A percentile compares a stretch with the other conserved stretches of the same genome.
These are phyloP conservation scores for Eupithecia centaureata DNA, from an alignment of 2,888 invertebrate species.

Conservation along the genomic window DNA sequence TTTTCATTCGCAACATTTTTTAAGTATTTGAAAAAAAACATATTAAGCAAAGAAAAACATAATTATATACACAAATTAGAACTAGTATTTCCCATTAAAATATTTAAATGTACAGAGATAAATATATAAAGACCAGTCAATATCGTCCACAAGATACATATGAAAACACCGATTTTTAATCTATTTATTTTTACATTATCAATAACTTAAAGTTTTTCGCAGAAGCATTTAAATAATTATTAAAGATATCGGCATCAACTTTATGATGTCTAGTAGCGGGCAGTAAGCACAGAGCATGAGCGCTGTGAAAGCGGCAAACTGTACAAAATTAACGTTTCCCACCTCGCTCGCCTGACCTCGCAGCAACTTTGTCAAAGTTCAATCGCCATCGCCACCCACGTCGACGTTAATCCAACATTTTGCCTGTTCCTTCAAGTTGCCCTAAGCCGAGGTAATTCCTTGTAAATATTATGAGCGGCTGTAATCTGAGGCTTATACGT, in stretches of 20 bases:
- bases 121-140: not conserved
- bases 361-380: constrained; percentile 11
- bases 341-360: not conserved
- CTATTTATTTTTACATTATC: not conserved
- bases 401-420: constrained; percentile 16
- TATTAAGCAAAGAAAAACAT: too few species aligned
- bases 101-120: not conserved
- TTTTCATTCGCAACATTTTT: too few species aligned
- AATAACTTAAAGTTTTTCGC: not conserved
- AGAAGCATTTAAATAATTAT: not conserved
- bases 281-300: not conserved
- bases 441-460: constrained; percentile 24
- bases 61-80: too few species aligned
- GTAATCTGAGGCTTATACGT: constrained; percentile 30
- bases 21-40: too few species aligned
- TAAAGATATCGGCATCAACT: not conserved
- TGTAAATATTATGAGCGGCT: constrained; percentile 36
- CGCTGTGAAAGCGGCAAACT: not conserved
- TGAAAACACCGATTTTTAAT: not conserved
- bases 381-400: constrained; percentile 8
- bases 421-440: constrained; percentile 10
- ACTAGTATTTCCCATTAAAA: too few species aligned
- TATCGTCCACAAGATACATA: not conserved
- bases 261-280: not conserved
- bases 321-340: not conserved